Base-by-base conservation (phyloP, 2,797 vertebrate genomes). In the Parauchenoglanis ngamensis region DNA sequence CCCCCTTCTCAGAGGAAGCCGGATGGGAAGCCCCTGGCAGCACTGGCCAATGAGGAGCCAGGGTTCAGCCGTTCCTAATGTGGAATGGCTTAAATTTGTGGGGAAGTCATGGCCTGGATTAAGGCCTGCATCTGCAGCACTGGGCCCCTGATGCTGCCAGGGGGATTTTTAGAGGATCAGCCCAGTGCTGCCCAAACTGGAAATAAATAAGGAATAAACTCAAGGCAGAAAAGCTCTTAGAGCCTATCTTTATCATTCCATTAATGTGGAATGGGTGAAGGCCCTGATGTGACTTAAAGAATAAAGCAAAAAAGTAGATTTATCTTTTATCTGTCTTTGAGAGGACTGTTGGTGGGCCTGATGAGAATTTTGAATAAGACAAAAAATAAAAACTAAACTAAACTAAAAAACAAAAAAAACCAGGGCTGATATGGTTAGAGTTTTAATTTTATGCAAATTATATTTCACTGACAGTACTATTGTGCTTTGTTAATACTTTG, bases 61-160 rank as follows among this genome's bases (percentile, higher is more conserved):
- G 86, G 73, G 86, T 92, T 90, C 89, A 92, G 88, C 91, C 90
- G 85, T 91, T 81, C 90, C 92, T 92, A 92, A 92, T 93, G 89
- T 93, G 92, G 89, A 92, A 91, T 92, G 90, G 90, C 92, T 92
- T 92, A 92, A 91, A 92, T 91, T 91, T 89, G 87, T 88, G 89
- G 83, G 88, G 87, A 90, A 92, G 92, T 91, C 90, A 91, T 91
- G 92, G 91, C 91, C 91, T 91, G 90, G 91, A 93, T 93, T 93
- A 93, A 89, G 92, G 90, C 83, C 90, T 90, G 87, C 90, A 91
- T 92, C 89, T 91, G 91, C 85, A 79, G 90, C 88, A 86, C 85
- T 88, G 90, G 91, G 90, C 90, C 91, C 88, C 89, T 72, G 88
- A 92, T 89, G 89, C 89, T 90, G 89, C 89, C 85, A 89, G 90